phyloP scores from a whole-genome alignment of 2,888 invertebrate genomes.

The Balanococcus diminutus region DNA sequence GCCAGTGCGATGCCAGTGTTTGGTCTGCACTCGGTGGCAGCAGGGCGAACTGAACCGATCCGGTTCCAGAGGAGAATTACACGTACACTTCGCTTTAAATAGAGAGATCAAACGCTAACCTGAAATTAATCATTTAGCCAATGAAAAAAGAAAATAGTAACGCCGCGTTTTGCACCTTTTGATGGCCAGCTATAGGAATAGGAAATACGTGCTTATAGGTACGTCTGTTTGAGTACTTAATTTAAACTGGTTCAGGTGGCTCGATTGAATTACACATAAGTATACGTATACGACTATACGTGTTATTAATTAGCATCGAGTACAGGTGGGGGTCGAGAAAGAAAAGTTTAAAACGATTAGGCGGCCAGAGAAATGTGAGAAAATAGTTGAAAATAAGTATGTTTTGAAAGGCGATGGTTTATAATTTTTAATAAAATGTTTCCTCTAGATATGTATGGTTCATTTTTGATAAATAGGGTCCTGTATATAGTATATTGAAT shows the following conservation, averaged over 20 bases:
- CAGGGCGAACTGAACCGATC: not conserved
- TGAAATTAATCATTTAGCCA: not conserved
- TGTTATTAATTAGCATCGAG: not conserved
- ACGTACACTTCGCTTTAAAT: not conserved
- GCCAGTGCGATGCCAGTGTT: no score
- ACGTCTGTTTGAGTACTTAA: not conserved
- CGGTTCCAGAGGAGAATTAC: no score
- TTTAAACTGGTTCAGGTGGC: slow-evolving; percentile 23
- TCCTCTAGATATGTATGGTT: no score
- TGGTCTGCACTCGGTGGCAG: no score
- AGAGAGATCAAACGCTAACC: not conserved
- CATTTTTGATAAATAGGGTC: not conserved
- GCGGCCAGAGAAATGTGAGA: not conserved
- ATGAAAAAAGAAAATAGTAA: not conserved
- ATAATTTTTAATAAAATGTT: slow-evolving; percentile 34
- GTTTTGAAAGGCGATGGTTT: slow-evolving; percentile 12
- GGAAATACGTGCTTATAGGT: no score
- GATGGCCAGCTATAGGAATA: no score
- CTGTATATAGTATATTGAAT: not conserved
- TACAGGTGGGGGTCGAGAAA: not conserved
- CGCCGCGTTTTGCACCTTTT: not conserved
- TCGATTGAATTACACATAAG: slow-evolving; percentile 8
- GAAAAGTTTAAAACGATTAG: slow-evolving; percentile 13
- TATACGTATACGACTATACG: not conserved
- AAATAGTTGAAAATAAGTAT: not conserved